Base-by-base conservation (phyloP, 1,140 invertebrate species). In the Trypoxylus dichotomus region DNA sequence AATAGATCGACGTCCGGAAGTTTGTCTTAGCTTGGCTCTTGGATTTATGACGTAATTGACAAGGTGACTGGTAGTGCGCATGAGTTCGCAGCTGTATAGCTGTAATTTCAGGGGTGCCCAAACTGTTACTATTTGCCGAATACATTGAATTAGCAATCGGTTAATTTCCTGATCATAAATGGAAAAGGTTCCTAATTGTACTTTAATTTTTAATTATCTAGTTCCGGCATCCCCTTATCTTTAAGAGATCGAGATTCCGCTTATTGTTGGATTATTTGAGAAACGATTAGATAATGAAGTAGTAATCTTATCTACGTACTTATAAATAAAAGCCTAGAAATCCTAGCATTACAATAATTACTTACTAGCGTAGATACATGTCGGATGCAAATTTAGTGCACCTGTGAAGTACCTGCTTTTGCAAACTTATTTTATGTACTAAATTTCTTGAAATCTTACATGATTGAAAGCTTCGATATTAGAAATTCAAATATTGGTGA, bases 41-140 rank as follows among this genome's bases (percentile, higher is more conserved):
- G 29, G 37, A 74, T 43, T 27, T 25, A 42, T 85, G 84, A 85
- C 85, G 84, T 85, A 83, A 83, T 79, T 82, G 79, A 81, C 81
- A 84, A 84, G 82, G 83, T 83, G 81, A 83, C 76, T 82, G 41
- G 2, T 29, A 54, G 11, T 79, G 81, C 82, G 83, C 83, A 84
- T 80, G 83, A 77, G 68, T 80, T 25, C 54, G 27, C 19, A 58
- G 74, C 74, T 58, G 75, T 78, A 71, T 75, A 79, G 77, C 79
- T 80, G 77, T 78, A 80, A 78, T 79, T 77, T 76, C 60, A 74
- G 63, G 63, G 71, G 41, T 74, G 60, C 76, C 32, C 76, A 74
- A 77, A 76, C 25, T 60, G 75, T 75, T 75, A 47, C 42, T 29
- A 24, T 75, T 58, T 21, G 41, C 27, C 27, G 72, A 74, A 74